Evolutionary conservation across 1,140 invertebrate genomes (phyloP), one percentile per base, ranked within the genome.

Genomic region (Bombus haemorrhoidalis): DNA sequence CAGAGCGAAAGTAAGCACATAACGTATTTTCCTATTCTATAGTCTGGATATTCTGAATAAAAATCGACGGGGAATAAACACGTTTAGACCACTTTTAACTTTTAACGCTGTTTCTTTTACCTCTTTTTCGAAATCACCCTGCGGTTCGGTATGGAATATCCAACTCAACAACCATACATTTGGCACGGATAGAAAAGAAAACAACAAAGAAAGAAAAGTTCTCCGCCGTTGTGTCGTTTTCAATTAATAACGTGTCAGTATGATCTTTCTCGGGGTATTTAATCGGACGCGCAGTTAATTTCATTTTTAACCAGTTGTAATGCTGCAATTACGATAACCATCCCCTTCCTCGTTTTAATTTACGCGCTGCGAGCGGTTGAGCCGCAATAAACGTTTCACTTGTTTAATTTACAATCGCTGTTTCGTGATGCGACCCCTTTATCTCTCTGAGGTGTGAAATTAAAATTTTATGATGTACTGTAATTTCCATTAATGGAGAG

Each of bases 251-350:
- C 39, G 62, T 39, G 62, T 28, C 47, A 22, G 66, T n/a, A 13
- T 59, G 78, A 80, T 85, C 77, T 47, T 80, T 39, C 34, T 53
- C 37, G n/a, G 47, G 18, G 41, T n/a, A 72, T 85, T 85, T 85
- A 85, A 85, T 80, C 69, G 68, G 53, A 32, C 32, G 57, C 32
- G 77, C 41, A 34, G 83, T 80, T 85, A 85, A 79, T 85, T 80
- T 85, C 77, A 85, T 85, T 85, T 85, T 85, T 85, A 85, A 85
- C 83, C 83, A 85, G 76, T 78, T 71, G 83, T 85, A 85, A 85
- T 85, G 83, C 68, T 59, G 68, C 68, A 80, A 85, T 85, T 85
- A 80, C 83, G 57, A 85, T 80, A 66, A 57, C 66, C 59, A 68
- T 2, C 68, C 18, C 66, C 47, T 34, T 72, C 18, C 78, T 85